Base-by-base conservation (phyloP, 2,797 vertebrate genomes). In the Molossus molossus region DNA sequence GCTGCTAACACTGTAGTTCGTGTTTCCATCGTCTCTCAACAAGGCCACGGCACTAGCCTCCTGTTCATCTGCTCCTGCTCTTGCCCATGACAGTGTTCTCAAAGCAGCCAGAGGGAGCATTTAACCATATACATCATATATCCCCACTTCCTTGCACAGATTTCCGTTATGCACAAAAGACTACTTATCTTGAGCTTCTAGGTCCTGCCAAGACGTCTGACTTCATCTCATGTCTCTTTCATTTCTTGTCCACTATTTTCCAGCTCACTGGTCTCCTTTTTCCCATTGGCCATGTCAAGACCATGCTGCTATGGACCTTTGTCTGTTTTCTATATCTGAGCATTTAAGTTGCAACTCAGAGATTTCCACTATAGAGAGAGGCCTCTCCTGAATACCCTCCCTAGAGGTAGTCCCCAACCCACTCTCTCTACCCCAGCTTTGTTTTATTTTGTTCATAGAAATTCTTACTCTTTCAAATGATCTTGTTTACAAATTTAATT, bases 381-480 rank as follows among this genome's bases (percentile, higher is more conserved):
- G 1, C 1, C 40, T 82, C 72, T 45, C 45, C 29, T 37, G 23
- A 82, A 76, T 55, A 17, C 45, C 10, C 40, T 17, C 1, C 37
- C 2, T 40, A n/a, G 50, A 69, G 29, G n/a, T 20, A 27, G 3
- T 62, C 13, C 6, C 15, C 29, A 14, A 9, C 4, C 7, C 12
- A 18, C 50, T 73, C 17, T 18, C 9, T 82, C n/a, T 80, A 25
- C 15, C 25, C 7, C 0, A 0, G 64, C 25, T 75, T 87, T 40
- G 3, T 25, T 96, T 94, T 48, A 37, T 88, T 94, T 94, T 89
- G 50, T 77, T 87, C 17, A 18, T 25, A 40, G n/a, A 20, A 13
- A 29, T 80, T 85, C 33, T 40, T 84, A 45, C 6, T 33, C 37
- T 76, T 77, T 86, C 67, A 76, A 45, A 33, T 45, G 18, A 25